phyloP scores from a whole-genome alignment of 2,797 vertebrate species.

The Argentina silus region DNA sequence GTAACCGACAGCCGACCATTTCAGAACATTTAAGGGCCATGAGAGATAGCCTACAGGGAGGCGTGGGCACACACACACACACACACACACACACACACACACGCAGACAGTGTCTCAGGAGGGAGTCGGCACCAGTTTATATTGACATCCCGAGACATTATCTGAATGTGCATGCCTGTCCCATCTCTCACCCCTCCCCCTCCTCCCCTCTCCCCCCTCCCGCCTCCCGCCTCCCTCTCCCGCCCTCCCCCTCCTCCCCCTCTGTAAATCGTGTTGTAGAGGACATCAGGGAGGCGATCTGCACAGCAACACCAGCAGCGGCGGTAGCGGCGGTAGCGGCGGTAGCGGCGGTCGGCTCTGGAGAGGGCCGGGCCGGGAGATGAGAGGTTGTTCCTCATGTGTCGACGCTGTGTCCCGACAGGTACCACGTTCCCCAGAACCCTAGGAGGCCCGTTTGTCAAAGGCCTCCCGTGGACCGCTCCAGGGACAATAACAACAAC shows the following conservation, averaged over 20 bases:
- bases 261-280: too few species aligned
- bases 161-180: too few species aligned
- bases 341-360: not conserved
- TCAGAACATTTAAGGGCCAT: not conserved
- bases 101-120: constrained; percentile 26
- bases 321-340: not conserved
- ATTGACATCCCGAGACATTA: too few species aligned
- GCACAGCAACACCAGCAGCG: too few species aligned
- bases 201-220: too few species aligned
- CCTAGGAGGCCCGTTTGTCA: constrained; percentile 64
- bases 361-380: constrained; percentile 14
- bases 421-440: constrained; percentile 49
- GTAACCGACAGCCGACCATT: not conserved
- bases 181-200: too few species aligned
- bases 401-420: constrained; percentile 39
- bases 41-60: not conserved
- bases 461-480: constrained; percentile 45
- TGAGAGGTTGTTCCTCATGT: constrained; percentile 47
- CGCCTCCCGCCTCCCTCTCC: too few species aligned
- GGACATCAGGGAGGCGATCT: too few species aligned
- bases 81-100: constrained; percentile 6
- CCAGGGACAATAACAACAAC: not conserved
- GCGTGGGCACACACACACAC: too few species aligned
- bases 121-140: too few species aligned
- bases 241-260: too few species aligned